These are phyloP conservation scores for Cyphomyrus discorhynchus DNA, from an alignment of 2,113 vertebrate species.

Conservation along the genomic window DNA sequence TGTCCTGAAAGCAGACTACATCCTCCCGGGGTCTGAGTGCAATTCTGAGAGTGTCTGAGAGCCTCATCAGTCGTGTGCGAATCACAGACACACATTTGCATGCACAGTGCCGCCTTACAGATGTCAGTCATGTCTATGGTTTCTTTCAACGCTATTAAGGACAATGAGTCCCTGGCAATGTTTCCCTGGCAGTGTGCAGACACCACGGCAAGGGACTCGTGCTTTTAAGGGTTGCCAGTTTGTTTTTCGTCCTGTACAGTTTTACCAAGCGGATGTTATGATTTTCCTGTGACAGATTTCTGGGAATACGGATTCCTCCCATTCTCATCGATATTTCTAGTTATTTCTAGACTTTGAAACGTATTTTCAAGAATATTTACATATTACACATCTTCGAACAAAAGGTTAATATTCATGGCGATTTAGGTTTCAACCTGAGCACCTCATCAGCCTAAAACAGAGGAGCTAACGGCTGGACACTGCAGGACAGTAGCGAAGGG, in stretches of 20 bases:
- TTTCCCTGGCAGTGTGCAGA: background rate
- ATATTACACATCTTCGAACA: background rate
- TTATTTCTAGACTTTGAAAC: background rate
- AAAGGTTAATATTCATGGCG: background rate
- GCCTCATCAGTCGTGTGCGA: slow-evolving; percentile 37
- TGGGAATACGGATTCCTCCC: background rate
- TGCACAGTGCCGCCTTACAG: background rate
- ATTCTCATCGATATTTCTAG: background rate
- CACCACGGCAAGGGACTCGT: background rate
- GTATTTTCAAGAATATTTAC: background rate
- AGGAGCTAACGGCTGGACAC: background rate
- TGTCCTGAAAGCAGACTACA: background rate
- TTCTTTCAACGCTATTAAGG: background rate
- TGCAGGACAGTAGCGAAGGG: background rate
- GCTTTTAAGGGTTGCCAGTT: background rate
- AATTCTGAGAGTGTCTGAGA: slow-evolving; percentile 44
- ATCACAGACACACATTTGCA: background rate
- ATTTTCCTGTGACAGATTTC: background rate
- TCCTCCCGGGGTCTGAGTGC: slow-evolving; percentile 11
- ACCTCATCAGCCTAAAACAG: background rate
- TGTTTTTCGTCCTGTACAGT: background rate
- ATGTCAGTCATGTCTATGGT: slow-evolving; percentile 21
- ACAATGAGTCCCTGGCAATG: background rate
- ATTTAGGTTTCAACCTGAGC: slow-evolving; percentile 13
- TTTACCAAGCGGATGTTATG: background rate